These are phyloP conservation scores for Sepioteuthis lessoniana DNA, from an alignment of 2,888 invertebrate species.

Conservation along the genomic window DNA sequence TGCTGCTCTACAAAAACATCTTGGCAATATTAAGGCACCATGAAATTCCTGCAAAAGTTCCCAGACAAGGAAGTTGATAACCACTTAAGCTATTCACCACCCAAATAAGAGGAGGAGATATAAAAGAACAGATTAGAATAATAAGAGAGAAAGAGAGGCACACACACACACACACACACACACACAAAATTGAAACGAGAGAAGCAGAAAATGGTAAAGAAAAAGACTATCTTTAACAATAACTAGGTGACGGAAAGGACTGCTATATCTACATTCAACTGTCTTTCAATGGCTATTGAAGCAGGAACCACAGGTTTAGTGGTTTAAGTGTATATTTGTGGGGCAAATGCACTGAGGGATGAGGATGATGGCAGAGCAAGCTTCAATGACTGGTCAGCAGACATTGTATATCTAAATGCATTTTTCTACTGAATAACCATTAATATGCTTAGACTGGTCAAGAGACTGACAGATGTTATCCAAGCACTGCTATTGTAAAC, in stretches of 20 bases:
- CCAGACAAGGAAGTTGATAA: not conserved
- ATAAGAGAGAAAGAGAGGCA: no score
- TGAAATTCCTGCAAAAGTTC: not conserved
- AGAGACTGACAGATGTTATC: not conserved
- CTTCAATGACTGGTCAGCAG: not conserved
- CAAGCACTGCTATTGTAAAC: not conserved
- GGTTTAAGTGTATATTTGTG: not conserved
- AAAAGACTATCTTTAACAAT: not conserved
- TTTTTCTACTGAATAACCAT: no score
- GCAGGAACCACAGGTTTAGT: not conserved
- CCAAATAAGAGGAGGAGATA: not conserved
- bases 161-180: no score
- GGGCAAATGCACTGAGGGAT: not conserved
- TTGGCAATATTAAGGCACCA: not conserved
- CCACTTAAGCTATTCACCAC: not conserved
- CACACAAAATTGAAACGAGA: not conserved
- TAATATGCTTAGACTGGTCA: not conserved
- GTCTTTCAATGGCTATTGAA: not conserved
- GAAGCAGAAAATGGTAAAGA: not conserved
- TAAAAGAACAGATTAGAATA: no score
- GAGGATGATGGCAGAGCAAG: not conserved
- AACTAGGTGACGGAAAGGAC: not conserved
- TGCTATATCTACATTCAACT: not conserved
- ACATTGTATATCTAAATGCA: not conserved
- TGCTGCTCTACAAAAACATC: no score